These are phyloP conservation scores for Clarias pachynema DNA, from an alignment of 2,797 vertebrate species.

Conservation along the genomic window DNA sequence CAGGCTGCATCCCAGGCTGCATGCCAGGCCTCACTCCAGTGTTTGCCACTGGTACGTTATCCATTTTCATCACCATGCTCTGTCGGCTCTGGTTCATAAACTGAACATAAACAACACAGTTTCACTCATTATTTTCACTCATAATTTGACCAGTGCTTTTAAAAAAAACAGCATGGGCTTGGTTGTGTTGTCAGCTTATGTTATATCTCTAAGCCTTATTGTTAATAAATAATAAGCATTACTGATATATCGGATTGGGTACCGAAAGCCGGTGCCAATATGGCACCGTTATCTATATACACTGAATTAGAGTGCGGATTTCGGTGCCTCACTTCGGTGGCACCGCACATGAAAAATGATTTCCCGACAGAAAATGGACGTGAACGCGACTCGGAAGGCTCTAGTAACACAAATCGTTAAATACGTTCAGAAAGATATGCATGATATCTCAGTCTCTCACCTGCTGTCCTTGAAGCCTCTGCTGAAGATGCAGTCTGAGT, in stretches of 20 bases:
- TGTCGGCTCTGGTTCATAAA: conserved; percentile 95
- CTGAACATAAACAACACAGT: conserved; percentile 65
- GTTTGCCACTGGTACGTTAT: conserved; percentile 75
- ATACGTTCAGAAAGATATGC: not conserved
- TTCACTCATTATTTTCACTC: not conserved
- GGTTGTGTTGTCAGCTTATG: not conserved
- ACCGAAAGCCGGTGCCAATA: too few species aligned
- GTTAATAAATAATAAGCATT: not conserved
- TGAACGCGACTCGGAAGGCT: too few species aligned
- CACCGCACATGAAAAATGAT: too few species aligned
- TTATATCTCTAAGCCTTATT: too few species aligned
- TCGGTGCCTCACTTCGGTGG: too few species aligned
- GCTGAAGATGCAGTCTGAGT: conserved; percentile 94
- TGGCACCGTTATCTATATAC: too few species aligned
- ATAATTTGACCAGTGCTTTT: too few species aligned
- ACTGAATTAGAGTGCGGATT: too few species aligned
- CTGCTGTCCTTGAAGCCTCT: conserved; percentile 96
- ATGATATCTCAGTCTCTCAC: conserved; percentile 63
- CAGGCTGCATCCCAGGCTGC: conserved; percentile 71
- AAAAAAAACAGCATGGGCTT: not conserved
- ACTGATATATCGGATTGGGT: not conserved
- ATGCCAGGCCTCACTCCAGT: conserved; percentile 85
- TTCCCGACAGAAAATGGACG: too few species aligned
- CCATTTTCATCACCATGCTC: conserved; percentile 88
- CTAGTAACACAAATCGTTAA: not conserved